These are phyloP conservation scores for Epistrophella euchroma DNA, from an alignment of 2,888 invertebrate genomes.

Conservation along the genomic window DNA sequence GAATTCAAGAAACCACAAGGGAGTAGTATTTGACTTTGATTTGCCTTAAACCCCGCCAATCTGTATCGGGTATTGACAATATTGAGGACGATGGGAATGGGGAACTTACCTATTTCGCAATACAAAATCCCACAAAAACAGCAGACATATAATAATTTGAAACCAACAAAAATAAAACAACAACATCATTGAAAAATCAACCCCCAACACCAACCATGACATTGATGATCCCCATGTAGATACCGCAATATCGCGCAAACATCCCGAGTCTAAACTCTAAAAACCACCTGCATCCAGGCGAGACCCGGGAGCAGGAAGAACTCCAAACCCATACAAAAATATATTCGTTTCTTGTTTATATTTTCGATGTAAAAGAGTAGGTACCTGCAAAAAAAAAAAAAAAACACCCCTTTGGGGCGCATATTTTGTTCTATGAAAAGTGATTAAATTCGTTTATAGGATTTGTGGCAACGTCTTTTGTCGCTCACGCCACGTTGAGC, in stretches of 20 bases:
- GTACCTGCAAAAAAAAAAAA: background rate
- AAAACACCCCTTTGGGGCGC: slow-evolving; percentile 43
- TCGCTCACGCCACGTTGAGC: slow-evolving; percentile 38
- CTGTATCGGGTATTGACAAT: background rate
- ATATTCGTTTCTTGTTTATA: background rate
- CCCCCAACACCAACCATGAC: slow-evolving; percentile 27
- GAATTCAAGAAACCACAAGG: slow-evolving; percentile 62
- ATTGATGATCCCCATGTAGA: slow-evolving; percentile 28
- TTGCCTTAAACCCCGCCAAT: slow-evolving; percentile 48
- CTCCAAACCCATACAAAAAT: background rate
- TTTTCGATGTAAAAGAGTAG: background rate
- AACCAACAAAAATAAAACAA: slow-evolving; percentile 22
- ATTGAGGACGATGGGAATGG: no score
- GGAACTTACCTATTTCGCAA: background rate
- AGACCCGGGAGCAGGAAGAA: background rate
- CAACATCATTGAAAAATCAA: slow-evolving; percentile 36
- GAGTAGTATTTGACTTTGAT: slow-evolving; percentile 66
- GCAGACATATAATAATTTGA: slow-evolving; percentile 50
- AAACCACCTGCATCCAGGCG: slow-evolving; percentile 17
- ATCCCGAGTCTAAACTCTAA: slow-evolving; percentile 15
- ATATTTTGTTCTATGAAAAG: slow-evolving; percentile 60
- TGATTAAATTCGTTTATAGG: slow-evolving; percentile 75
- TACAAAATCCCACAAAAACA: slow-evolving; percentile 10
- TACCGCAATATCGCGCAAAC: slow-evolving; percentile 9
- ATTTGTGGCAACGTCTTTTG: slow-evolving; percentile 73